These are phyloP conservation scores for Theocolax elegans DNA, from an alignment of 1,140 invertebrate genomes.

Conservation along the genomic window DNA sequence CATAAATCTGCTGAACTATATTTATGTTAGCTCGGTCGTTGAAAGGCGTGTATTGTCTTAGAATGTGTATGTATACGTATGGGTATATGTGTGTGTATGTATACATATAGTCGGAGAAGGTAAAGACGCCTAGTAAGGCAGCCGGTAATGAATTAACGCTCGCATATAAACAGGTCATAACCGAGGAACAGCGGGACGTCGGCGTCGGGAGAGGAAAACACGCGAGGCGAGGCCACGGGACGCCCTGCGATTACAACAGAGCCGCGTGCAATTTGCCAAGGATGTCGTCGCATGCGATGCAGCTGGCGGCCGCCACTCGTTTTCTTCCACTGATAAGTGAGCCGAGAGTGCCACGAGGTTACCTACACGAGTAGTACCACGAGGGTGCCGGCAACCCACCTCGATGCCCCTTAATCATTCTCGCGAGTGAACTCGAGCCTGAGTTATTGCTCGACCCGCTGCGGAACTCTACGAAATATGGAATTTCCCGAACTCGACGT, in stretches of 20 bases:
- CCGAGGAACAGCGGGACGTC: neutral
- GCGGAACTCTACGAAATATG: no score
- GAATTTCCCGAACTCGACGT: no score
- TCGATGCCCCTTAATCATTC: no score
- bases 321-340: constrained; percentile 7
- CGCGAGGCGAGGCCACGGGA: neutral
- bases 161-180: constrained; percentile 19
- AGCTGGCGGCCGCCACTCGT: neutral
- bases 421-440: no score
- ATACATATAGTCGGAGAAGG: no score
- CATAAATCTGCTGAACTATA: no score
- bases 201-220: neutral
- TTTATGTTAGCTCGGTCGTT: no score
- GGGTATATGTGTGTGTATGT: no score
- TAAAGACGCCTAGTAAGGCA: constrained; percentile 13
- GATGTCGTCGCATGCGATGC: neutral
- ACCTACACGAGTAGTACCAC: no score
- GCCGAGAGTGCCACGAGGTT: neutral
- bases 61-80: no score
- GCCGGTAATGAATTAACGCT: constrained; percentile 19
- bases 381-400: neutral
- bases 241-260: constrained; percentile 6
- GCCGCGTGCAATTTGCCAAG: neutral
- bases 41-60: no score
- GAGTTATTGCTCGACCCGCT: no score